Conservation (phyloP, 2,113 vertebrate species). For the Campylomormyrus numenius region DNA sequence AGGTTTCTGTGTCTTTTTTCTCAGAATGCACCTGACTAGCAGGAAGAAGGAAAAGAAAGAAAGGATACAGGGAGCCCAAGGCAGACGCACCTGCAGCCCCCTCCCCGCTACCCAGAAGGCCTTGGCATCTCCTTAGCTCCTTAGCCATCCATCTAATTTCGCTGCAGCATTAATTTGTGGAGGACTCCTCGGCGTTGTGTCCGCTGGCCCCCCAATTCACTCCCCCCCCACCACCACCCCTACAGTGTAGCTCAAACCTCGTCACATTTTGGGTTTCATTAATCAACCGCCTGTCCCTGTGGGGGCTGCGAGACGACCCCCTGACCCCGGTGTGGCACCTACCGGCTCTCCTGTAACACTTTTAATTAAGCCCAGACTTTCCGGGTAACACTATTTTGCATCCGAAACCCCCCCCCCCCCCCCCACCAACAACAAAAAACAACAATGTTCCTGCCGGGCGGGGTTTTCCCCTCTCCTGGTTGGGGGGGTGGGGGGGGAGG, state of each 20-base stretch:
- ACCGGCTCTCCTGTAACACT: slow-evolving; percentile 36
- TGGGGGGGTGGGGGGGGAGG: too few species aligned
- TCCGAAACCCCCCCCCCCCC: slow-evolving; percentile 26
- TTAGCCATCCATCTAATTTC: slow-evolving; percentile 29
- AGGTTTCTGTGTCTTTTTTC: not conserved
- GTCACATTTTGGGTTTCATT: slow-evolving; percentile 44
- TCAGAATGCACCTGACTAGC: not conserved
- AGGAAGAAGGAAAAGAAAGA: not conserved
- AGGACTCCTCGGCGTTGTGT: slow-evolving; percentile 33
- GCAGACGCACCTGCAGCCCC: slow-evolving; percentile 16
- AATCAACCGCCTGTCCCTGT: slow-evolving; percentile 36
- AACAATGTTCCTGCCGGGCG: too few species aligned
- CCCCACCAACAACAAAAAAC: too few species aligned
- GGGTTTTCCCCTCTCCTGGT: too few species aligned
- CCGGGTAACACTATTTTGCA: slow-evolving; percentile 39
- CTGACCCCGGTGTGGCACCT: slow-evolving; percentile 28
- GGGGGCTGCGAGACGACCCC: slow-evolving; percentile 28
- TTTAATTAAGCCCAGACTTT: slow-evolving; percentile 50
- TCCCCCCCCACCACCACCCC: not conserved
- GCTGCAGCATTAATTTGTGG: slow-evolving; percentile 40
- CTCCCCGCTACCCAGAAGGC: slow-evolving; percentile 27
- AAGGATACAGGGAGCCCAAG: not conserved
- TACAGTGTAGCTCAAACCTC: slow-evolving; percentile 25
- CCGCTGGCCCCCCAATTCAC: slow-evolving; percentile 20
- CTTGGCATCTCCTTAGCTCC: slow-evolving; percentile 10